These are phyloP conservation scores for Maccullochella peelii DNA, from an alignment of 2,113 vertebrate species.

Conservation along the genomic window DNA sequence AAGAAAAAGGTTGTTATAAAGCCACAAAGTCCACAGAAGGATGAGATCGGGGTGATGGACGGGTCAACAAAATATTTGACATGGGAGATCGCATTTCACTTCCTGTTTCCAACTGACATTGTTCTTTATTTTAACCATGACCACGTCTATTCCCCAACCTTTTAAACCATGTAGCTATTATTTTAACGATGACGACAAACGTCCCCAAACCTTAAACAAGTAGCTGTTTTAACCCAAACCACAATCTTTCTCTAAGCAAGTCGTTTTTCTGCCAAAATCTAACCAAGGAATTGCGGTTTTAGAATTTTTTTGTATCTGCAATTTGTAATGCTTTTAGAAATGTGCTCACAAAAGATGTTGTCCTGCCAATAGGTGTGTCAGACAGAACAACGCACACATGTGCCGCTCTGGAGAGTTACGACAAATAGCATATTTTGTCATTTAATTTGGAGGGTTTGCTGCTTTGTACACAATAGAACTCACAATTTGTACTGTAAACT, in stretches of 20 bases:
- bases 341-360: neutral
- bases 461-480: neutral
- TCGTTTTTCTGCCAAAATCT: neutral
- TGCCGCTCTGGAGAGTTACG: neutral
- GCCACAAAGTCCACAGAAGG: neutral
- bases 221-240: neutral
- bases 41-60: neutral
- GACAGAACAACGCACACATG: no score
- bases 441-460: neutral
- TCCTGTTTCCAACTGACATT: neutral
- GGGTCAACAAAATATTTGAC: neutral
- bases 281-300: neutral
- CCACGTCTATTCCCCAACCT: neutral
- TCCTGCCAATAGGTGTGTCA: neutral
- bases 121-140: neutral
- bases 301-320: no score
- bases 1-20: neutral
- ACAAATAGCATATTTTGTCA: neutral
- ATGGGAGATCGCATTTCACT: neutral
- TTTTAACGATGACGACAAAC: neutral
- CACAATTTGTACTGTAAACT: neutral
- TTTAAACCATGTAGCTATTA: neutral
- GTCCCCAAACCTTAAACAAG: neutral
- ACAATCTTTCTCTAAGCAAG: neutral
- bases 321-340: neutral